A percentile compares a stretch with the other conserved stretches of the same genome.
Conservation (phyloP, 2,888 invertebrate genomes). For the Oscheius sp. region DNA sequence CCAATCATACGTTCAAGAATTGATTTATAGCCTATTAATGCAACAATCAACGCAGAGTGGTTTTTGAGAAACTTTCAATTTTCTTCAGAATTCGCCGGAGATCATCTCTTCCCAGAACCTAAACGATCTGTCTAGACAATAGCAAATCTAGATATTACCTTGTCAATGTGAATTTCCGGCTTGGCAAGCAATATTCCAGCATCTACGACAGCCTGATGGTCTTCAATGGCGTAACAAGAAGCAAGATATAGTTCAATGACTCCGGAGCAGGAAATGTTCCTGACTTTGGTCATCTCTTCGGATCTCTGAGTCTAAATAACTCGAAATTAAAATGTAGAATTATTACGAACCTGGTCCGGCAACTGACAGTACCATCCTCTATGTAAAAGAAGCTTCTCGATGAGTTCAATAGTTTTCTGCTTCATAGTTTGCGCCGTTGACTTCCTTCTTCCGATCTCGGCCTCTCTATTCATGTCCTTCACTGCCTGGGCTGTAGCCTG, state of each 20-base stretch:
- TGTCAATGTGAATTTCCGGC: slow-evolving; percentile 15
- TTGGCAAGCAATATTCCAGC: slow-evolving; percentile 20
- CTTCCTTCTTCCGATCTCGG: slow-evolving; percentile 15
- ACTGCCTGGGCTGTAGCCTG: slow-evolving; percentile 24
- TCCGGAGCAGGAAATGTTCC: slow-evolving; percentile 4
- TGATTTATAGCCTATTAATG: too few relatives aligned
- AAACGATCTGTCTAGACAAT: neutral
- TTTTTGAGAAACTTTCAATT: slow-evolving; percentile 17
- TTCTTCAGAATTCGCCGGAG: slow-evolving; percentile 20
- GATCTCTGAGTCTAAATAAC: slow-evolving; percentile 3
- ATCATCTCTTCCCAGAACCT: slow-evolving; percentile 10
- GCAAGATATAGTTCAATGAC: slow-evolving; percentile 23
- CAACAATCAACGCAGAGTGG: neutral
- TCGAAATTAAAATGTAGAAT: neutral
- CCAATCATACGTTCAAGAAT: too few relatives aligned
- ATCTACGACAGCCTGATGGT: slow-evolving; percentile 19
- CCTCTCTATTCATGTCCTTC: slow-evolving; percentile 12
- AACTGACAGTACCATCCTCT: slow-evolving; percentile 6
- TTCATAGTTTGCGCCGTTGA: slow-evolving; percentile 5
- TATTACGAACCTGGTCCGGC: neutral
- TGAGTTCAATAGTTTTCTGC: slow-evolving; percentile 24
- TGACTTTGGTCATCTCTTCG: slow-evolving; percentile 24
- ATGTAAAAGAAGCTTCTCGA: slow-evolving; percentile 22
- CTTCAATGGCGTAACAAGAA: slow-evolving; percentile 19
- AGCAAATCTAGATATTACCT: neutral